A percentile compares a stretch with the other conserved stretches of the same genome.
Evolutionary conservation across 2,888 invertebrate species (phyloP).

Genomic region (Nineta flava): DNA sequence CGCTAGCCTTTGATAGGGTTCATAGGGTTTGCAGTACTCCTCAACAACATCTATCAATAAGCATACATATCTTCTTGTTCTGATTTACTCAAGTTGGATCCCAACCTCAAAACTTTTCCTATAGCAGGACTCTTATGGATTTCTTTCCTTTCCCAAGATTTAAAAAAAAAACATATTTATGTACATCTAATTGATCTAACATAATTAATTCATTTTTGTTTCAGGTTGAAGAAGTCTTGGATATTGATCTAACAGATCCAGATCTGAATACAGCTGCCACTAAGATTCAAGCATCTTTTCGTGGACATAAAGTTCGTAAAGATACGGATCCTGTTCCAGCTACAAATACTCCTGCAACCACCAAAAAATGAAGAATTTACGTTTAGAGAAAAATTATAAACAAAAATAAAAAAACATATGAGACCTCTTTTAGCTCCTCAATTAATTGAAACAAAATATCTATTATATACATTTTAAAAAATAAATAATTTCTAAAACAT

Average conservation of each 20-base stretch:
- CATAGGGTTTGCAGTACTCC: no score
- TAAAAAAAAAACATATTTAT: no score
- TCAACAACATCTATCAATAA: no score
- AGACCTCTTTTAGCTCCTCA: background rate
- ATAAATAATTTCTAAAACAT: no score
- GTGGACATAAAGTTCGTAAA: slow-evolving; percentile 77
- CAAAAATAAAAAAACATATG: background rate
- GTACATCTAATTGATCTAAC: background rate
- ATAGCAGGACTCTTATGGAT: no score
- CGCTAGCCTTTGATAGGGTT: no score
- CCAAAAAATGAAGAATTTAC: background rate
- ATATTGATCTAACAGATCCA: slow-evolving; percentile 74
- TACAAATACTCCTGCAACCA: background rate
- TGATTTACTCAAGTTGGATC: no score
- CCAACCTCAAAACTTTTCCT: no score
- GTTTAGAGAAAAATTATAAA: background rate
- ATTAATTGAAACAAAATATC: slow-evolving; percentile 1
- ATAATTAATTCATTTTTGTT: background rate
- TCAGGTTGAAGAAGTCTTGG: slow-evolving; percentile 47
- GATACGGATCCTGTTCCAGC: slow-evolving; percentile 29
- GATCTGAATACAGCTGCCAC: slow-evolving; percentile 79
- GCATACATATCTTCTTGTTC: no score
- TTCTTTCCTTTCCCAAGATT: no score
- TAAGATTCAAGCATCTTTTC: slow-evolving; percentile 84
- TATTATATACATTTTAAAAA: background rate